Base-by-base conservation (phyloP, 2,113 vertebrate species). In the Sinocyclocheilus grahami region DNA sequence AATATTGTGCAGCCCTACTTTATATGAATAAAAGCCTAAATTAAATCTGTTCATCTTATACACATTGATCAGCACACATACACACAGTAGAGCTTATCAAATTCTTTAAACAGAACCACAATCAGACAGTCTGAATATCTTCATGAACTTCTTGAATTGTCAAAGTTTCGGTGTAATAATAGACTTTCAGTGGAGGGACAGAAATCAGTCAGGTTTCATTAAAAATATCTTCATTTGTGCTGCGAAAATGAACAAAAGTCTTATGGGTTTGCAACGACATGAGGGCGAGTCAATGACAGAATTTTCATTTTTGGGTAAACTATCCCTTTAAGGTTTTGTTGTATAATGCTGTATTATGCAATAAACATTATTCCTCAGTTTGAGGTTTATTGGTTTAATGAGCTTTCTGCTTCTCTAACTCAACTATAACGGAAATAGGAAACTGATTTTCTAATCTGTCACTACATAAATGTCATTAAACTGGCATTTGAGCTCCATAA, bases 341-440 rank as follows among this genome's bases (percentile, higher is more conserved):
- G 30, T 79, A 30, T 79, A 55, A n/a, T 55, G 76, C 11, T 58
- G 53, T 58, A 79, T 79, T n/a, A 60, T 60, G 18, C 14, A 79
- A 79, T 79, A 78, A 60, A 78, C 30, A 48, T 74, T 42, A 78
- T 80, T 62, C 14, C 33, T 62, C 22, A 63, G 22, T 62, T 80
- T 62, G 22, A 63, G 9, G 37, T 24, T 80, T 42, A 62, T 63
- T 62, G 9, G 37, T 42, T 80, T 24, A 42, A 24, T 42, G 33
- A 24, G 20, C 5, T 60, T 60, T 60, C 30, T 55, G 27, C 18
- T 37, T 80, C 58, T 42, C 33, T 80, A 80, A 80, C 30, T 80
- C 55, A 80, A 62, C 12, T 8, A 24, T 24, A 58, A 62, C 5
- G 1, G 22, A 7, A 80, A 42, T 10, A 60, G 42, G 48, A 78